Evolutionary conservation across 92 coral and sea anemone genomes (phyloP), one percentile per base, ranked within the genome.

Genomic region (Muricea muricata): DNA sequence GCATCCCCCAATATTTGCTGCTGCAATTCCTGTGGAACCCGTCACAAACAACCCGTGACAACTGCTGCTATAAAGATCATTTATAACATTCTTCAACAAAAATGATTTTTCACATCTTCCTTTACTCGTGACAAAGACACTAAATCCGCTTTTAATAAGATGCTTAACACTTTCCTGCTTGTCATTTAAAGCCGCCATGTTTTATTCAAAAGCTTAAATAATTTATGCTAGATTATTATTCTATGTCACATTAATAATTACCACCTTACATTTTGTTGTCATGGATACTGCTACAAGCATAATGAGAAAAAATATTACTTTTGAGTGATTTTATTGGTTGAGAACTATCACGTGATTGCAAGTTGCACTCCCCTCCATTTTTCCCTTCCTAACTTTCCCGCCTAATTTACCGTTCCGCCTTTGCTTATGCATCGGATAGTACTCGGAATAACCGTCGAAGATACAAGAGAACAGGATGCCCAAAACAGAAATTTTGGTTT

Each of bases 221-320:
- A 61, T 14, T 61, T 61, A 14, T 1, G 14, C 15, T 21, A 61
- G 24, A 21, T 1, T 21, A 21, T 29, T 15, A 13, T 0, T n/a
- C n/a, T n/a, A n/a, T n/a, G n/a, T n/a, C n/a, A n/a, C n/a, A n/a
- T n/a, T n/a, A n/a, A n/a, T n/a, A n/a, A n/a, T n/a, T n/a, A n/a
- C n/a, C n/a, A n/a, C n/a, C n/a, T n/a, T n/a, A 65, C 6, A 34
- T 80, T 80, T 31, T 54, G 85, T 80, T 63, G 31, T 58, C 85
- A 60, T 65, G 80, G 86, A 82, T 65, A 66, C 86, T 82, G 86
- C 86, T 82, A 82, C 86, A 3, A 82, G 86, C 86, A 82, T 82
- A 73, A 70, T 29, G 86, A 82, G 65, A 66, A 82, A 75, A 66
- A 73, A 28, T 75, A 40, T 61, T 47, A 54, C 21, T 6, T 40